A percentile compares a stretch with the other conserved stretches of the same genome.
phyloP scores from a whole-genome alignment of 2,888 invertebrate species.

The Maniola hyperantus region DNA sequence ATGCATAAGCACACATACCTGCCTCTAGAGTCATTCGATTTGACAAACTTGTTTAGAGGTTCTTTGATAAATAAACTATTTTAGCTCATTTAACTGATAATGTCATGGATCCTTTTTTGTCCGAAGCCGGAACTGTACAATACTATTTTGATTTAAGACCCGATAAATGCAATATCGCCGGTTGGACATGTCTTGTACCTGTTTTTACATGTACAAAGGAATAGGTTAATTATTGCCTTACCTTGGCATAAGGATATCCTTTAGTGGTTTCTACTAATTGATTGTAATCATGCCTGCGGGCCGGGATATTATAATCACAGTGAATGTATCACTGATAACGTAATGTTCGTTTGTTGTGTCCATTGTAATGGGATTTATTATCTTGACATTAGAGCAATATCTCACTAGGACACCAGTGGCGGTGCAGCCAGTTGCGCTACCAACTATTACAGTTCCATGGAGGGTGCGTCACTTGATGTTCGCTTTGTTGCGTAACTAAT shows the following conservation, averaged over 20 bases:
- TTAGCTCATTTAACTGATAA: constrained; percentile 24
- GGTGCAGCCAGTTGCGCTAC: too few species aligned
- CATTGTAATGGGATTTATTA: constrained; percentile 20
- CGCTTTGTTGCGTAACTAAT: too few species aligned
- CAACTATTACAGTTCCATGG: too few species aligned
- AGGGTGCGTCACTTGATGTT: too few species aligned
- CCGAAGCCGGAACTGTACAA: constrained; percentile 34
- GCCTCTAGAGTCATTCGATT: constrained; percentile 9
- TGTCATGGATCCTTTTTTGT: constrained; percentile 32
- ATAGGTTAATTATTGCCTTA: constrained; percentile 31
- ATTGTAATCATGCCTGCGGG: constrained; percentile 28
- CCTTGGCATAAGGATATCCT: constrained; percentile 40
- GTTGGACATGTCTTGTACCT: constrained; percentile 29
- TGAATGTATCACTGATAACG: constrained; percentile 35
- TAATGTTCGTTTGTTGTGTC: constrained; percentile 28
- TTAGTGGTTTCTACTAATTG: constrained; percentile 37
- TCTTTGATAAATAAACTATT: constrained; percentile 22
- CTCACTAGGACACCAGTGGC: too few species aligned
- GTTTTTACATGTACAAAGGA: constrained; percentile 25
- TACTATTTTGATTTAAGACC: constrained; percentile 29
- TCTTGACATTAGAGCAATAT: not conserved
- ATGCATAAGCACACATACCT: constrained; percentile 4
- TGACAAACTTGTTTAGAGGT: constrained; percentile 22
- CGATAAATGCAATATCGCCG: constrained; percentile 24
- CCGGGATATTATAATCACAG: constrained; percentile 31